Evolutionary conservation across 2,113 vertebrate species (phyloP), one percentile per base, ranked within the genome.

Genomic region (Ciconia boyciana): DNA sequence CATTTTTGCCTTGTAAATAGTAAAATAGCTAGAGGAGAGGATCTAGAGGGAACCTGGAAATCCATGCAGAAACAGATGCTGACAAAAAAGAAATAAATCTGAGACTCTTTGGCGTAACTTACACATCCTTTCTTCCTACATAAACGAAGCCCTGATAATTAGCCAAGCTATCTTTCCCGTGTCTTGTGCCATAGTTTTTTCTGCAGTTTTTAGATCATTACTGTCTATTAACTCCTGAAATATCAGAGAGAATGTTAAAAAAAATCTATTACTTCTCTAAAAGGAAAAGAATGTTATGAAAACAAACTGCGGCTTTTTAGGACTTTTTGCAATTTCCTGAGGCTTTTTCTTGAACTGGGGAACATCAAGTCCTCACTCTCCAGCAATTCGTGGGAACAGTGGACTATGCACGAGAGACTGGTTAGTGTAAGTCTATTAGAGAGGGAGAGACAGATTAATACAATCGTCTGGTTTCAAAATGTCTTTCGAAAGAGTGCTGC

Each of bases 291-390:
- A 96, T 96, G 96, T 43, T 95, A 94, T 76, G 91, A 97, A 97
- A 97, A 96, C 92, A 94, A 94, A 96, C 90, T 96, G 97, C 0
- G 97, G 96, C 94, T 97, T 90, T 96, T 94, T 84, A 96, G 95
- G 96, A 95, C 93, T 97, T 97, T 95, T 97, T 97, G 95, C 95
- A 96, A 97, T 97, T 96, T 97, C 95, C 95, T 97, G 81, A 92
- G 92, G 89, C 93, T 96, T 96, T 94, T 95, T 96, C 93, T 96
- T 83, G 88, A 95, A 29, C 95, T 83, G 94, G 49, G 80, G 97
- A 94, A 97, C 97, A 96, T 92, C 74, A 91, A 94, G 94, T 97
- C 90, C 95, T 94, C 66, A 25, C 74, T 88, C 25, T 65, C 28
- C 96, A 94, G 92, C 83, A 79, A 49, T 57, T 96, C 94, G 84